A percentile compares a stretch with the other conserved stretches of the same genome.
Evolutionary conservation across 2,113 vertebrate genomes (phyloP).

Genomic region (Meles meles): DNA sequence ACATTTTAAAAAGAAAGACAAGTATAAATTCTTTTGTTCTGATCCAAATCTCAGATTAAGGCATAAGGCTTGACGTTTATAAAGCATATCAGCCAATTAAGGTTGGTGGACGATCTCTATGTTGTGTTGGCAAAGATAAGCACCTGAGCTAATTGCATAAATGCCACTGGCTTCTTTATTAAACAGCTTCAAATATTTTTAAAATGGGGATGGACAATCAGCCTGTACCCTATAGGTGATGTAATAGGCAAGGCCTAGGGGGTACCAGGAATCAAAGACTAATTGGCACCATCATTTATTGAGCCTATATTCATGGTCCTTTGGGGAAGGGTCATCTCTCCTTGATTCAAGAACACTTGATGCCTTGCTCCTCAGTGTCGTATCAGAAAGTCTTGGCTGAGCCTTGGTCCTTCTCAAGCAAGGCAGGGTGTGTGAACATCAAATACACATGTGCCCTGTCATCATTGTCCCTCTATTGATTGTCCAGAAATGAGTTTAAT

Average conservation of each 20-base stretch:
- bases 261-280: not conserved
- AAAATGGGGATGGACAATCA: not conserved
- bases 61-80: not conserved
- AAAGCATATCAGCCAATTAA: not conserved
- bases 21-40: not conserved
- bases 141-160: not conserved
- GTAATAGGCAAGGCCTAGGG: not conserved
- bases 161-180: not conserved
- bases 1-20: not conserved
- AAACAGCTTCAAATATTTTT: not conserved
- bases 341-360: not conserved
- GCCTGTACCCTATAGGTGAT: not conserved
- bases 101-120: not conserved
- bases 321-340: not conserved
- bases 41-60: not conserved
- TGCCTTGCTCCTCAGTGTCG: not conserved
- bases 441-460: not conserved
- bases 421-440: conserved; percentile 33
- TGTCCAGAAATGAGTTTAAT: conserved; percentile 65
- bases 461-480: conserved; percentile 33
- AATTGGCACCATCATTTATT: not conserved
- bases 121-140: not conserved
- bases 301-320: not conserved
- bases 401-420: not conserved
- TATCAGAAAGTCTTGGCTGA: conserved; percentile 11